phyloP scores from a whole-genome alignment of 1,140 invertebrate genomes.

The Dryas iulia region DNA sequence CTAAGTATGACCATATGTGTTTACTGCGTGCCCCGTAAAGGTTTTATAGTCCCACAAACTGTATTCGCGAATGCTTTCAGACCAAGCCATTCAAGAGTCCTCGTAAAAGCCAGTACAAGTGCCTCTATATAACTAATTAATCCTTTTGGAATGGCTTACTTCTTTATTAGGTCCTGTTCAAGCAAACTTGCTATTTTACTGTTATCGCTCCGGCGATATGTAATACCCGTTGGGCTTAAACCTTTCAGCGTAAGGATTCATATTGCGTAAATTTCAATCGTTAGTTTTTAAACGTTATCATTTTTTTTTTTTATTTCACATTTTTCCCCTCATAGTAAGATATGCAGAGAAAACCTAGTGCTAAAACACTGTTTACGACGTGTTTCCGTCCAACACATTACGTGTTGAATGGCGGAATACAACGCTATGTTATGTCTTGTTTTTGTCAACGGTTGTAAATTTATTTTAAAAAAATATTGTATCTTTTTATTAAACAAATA shows the following conservation, averaged over 20 bases:
- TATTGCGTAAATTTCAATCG: no score
- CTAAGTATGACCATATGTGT: slow-evolving; percentile 41
- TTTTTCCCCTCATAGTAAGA: no score
- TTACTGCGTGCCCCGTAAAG: slow-evolving; percentile 52
- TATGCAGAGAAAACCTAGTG: no score
- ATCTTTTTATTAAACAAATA: no score
- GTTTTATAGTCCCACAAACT: slow-evolving; percentile 49
- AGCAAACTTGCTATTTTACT: slow-evolving; percentile 33
- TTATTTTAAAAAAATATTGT: no score
- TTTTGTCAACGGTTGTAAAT: no score
- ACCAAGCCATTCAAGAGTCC: slow-evolving; percentile 39
- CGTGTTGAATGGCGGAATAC: no score
- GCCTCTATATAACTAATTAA: slow-evolving; percentile 50
- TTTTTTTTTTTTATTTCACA: no score
- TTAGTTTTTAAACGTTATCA: no score
- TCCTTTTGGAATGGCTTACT: slow-evolving; percentile 29
- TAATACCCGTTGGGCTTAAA: slow-evolving; percentile 1
- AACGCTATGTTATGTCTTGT: no score
- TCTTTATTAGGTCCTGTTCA: slow-evolving; percentile 36
- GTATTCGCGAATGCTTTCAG: slow-evolving; percentile 45
- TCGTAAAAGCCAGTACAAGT: slow-evolving; percentile 52
- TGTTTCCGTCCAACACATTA: no score
- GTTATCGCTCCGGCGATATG: slow-evolving; percentile 23
- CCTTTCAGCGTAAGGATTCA: neutral
- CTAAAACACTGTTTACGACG: no score